Evolutionary conservation across 37 sponge, comb jelly and placozoan species (phyloP), one percentile per base, ranked within the genome.

Genomic region (Spongia lamella): DNA sequence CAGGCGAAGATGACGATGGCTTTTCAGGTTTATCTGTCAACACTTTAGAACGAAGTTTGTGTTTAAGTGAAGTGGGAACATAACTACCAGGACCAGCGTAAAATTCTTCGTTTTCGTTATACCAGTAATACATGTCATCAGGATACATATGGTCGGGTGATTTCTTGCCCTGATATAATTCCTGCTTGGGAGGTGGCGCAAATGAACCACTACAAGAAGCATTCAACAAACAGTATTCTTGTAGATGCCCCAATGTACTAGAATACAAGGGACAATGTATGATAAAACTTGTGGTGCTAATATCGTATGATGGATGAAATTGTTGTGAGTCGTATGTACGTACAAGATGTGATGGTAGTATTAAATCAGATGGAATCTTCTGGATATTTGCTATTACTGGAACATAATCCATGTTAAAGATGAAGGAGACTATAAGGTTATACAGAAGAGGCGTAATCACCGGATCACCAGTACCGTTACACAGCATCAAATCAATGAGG

Each of bases 271-370:
- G 47, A 9, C 47, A 43, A 9, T 43, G 9, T 9, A 43, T 43
- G 5, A 43, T 43, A 43, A 43, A 43, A 9, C 7, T 43, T 13
- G 47, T 13, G 9, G 47, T 9, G 15, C 76, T 67, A 17, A 78
- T 35, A 15, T 69, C 63, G 30, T 73, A 73, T 22, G 83, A 81
- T 21, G 91, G 91, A 53, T 90, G 91, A 61, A 70, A 90, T 27
- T 76, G 60, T 4, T 37, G 86, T 0, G 75, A 32, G 1, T 81
- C 70, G 54, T 73, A 63, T 21, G 83, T 71, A 15, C 33, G 68
- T 19, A 79, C 43, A n/a, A 90, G 17, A 35, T 33, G 68, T 21
- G 6, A 54, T 3, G 72, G 62, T 2, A 52, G 63, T 56, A n/a
- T 17, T 47, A 51, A 37, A 7, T 3, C 37, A 16, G 43, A 40